Evolutionary conservation across 1,140 invertebrate genomes (phyloP).

Genomic region (Amyelois transitella): DNA sequence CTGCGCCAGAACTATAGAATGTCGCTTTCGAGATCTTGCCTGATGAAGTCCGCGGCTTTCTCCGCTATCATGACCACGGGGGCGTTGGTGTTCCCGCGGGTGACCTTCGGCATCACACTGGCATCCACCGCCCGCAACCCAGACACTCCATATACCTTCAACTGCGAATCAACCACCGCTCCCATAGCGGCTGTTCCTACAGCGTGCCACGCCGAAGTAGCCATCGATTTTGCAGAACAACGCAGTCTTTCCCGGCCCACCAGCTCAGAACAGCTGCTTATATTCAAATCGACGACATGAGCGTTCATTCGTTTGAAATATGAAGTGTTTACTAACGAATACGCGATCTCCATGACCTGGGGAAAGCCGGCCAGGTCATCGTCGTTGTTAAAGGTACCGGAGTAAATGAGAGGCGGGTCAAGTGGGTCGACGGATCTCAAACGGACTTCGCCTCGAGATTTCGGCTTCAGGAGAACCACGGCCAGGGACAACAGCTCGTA

Average conservation of each 20-base stretch:
- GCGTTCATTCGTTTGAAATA: slow-evolving; percentile 41
- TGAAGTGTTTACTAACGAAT: slow-evolving; percentile 31
- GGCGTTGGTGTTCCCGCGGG: slow-evolving; percentile 78
- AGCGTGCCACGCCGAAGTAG: slow-evolving; percentile 51
- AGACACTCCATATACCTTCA: slow-evolving; percentile 74
- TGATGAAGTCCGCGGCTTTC: slow-evolving; percentile 75
- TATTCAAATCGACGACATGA: slow-evolving; percentile 31
- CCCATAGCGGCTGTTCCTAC: slow-evolving; percentile 76
- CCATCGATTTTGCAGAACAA: slow-evolving; percentile 34
- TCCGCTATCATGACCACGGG: slow-evolving; percentile 77
- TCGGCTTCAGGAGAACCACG: slow-evolving; percentile 53
- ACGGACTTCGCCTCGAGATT: slow-evolving; percentile 63
- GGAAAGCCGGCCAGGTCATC: slow-evolving; percentile 67
- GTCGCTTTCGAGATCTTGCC: slow-evolving; percentile 34
- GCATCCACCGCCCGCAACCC: slow-evolving; percentile 77
- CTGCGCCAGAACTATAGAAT: background rate
- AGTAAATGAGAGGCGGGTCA: slow-evolving; percentile 80
- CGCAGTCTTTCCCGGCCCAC: slow-evolving; percentile 10
- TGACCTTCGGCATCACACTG: slow-evolving; percentile 77
- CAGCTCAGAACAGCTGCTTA: slow-evolving; percentile 27
- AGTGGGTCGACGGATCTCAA: slow-evolving; percentile 76
- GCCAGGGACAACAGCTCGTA: slow-evolving; percentile 36
- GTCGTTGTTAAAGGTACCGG: slow-evolving; percentile 78
- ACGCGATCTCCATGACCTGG: slow-evolving; percentile 26
- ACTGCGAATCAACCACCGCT: slow-evolving; percentile 52